Conservation (phyloP, 2,888 invertebrate species). For the Eristalis arbustorum region DNA sequence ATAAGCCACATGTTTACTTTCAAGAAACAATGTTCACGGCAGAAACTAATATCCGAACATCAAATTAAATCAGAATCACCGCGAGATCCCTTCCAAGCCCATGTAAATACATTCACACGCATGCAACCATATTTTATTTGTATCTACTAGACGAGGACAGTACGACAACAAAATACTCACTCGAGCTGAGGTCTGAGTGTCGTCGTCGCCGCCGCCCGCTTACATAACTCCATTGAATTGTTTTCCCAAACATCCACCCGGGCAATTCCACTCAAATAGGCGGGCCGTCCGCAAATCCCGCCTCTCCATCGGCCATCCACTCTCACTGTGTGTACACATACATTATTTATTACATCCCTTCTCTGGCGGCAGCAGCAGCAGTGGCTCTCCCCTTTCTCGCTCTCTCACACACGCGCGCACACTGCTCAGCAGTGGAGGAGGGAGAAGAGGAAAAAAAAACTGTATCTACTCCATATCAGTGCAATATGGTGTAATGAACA, state of each 20-base stretch:
- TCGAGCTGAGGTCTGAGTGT: not conserved
- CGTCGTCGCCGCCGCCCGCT: no score
- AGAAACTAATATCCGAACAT: constrained; percentile 49
- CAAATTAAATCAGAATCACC: constrained; percentile 46
- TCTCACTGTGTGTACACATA: not conserved
- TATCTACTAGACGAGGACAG: not conserved
- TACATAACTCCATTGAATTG: not conserved
- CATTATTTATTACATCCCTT: constrained; percentile 15
- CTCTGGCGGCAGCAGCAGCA: not conserved
- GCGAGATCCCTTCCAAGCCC: not conserved
- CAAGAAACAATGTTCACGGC: constrained; percentile 36
- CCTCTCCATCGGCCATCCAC: not conserved
- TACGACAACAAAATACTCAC: not conserved
- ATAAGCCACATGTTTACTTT: constrained; percentile 47
- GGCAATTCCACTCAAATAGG: constrained; percentile 37
- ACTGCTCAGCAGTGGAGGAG: not conserved
- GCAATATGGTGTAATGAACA: constrained; percentile 66
- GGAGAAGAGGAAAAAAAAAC: constrained; percentile 10
- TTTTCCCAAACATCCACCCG: not conserved
- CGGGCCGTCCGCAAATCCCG: not conserved
- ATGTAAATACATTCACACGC: not conserved
- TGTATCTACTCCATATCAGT: constrained; percentile 33
- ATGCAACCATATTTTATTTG: not conserved
- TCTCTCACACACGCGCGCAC: not conserved
- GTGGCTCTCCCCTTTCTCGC: no score